Conservation (phyloP, 2,888 invertebrate species). For the Maniola hyperantus region DNA sequence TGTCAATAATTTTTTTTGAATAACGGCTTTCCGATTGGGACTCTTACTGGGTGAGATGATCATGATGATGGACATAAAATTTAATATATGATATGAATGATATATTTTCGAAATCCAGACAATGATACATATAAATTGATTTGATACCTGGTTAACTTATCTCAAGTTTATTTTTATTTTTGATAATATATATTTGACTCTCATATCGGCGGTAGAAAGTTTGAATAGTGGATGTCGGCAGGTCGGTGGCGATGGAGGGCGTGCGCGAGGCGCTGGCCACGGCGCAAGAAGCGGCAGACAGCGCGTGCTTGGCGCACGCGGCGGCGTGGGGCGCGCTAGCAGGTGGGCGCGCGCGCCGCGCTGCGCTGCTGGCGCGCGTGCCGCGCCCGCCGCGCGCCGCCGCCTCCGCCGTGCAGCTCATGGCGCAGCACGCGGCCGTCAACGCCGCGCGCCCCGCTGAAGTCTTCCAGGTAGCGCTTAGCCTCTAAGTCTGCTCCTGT, state of each 20-base stretch:
- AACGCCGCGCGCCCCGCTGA: constrained; percentile 85
- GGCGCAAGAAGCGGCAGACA: constrained; percentile 94
- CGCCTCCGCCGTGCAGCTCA: constrained; percentile 90
- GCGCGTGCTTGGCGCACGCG: constrained; percentile 92
- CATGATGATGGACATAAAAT: too few species aligned
- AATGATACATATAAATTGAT: too few species aligned
- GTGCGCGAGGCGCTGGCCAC: constrained; percentile 93
- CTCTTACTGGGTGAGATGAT: too few species aligned
- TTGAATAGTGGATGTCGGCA: constrained; percentile 50
- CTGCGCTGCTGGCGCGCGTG: constrained; percentile 74
- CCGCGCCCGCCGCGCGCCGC: constrained; percentile 87
- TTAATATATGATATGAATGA: too few species aligned
- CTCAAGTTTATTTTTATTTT: too few species aligned
- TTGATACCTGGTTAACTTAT: too few species aligned
- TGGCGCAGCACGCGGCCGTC: constrained; percentile 90
- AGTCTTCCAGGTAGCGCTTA: constrained; percentile 76
- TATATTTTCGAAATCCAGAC: too few species aligned
- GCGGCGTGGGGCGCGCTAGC: constrained; percentile 88
- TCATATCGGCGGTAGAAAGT: too few species aligned
- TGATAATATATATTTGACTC: too few species aligned
- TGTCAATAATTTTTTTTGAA: background rate
- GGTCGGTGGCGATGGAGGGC: constrained; percentile 89
- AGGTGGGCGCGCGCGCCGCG: constrained; percentile 53
- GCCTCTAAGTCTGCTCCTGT: constrained; percentile 70
- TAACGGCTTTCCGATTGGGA: background rate